Evolutionary conservation across 2,888 invertebrate genomes (phyloP).

Genomic region (Nycteola revayana): DNA sequence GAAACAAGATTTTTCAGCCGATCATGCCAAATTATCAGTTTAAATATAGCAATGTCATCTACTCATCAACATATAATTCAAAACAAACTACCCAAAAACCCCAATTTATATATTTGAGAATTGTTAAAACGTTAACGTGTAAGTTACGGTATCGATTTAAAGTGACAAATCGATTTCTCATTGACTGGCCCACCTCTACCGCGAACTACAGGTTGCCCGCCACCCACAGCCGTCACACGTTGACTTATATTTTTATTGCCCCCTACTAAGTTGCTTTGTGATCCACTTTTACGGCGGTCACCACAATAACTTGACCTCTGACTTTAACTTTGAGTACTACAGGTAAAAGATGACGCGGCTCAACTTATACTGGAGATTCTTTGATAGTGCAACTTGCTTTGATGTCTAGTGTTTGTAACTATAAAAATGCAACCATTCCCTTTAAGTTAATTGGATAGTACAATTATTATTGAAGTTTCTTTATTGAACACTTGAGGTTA

Average conservation of each 20-base stretch:
- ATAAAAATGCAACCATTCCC: slow-evolving; percentile 18
- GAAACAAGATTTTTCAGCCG: no score
- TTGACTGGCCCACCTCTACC: neutral
- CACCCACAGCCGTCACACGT: slow-evolving; percentile 38
- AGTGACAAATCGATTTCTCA: no score
- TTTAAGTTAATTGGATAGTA: no score
- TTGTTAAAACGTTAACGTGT: no score
- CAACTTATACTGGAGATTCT: slow-evolving; percentile 16
- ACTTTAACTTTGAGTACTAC: slow-evolving; percentile 18
- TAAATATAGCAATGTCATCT: no score
- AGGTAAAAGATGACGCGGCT: slow-evolving; percentile 6
- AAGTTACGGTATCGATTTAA: no score
- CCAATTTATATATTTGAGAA: no score
- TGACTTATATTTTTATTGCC: slow-evolving; percentile 38
- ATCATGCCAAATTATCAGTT: no score
- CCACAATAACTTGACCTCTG: slow-evolving; percentile 25
- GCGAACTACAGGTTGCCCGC: slow-evolving; percentile 15
- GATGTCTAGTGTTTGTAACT: slow-evolving; percentile 24
- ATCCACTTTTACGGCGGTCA: slow-evolving; percentile 35
- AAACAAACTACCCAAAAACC: no score
- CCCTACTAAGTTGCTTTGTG: slow-evolving; percentile 50
- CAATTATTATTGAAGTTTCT: no score
- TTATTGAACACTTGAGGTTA: no score
- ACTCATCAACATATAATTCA: no score
- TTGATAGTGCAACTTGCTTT: slow-evolving; percentile 29